A percentile compares a stretch with the other conserved stretches of the same genome.
Evolutionary conservation across 2,888 invertebrate species (phyloP).

Genomic region (Drosophila leonis): DNA sequence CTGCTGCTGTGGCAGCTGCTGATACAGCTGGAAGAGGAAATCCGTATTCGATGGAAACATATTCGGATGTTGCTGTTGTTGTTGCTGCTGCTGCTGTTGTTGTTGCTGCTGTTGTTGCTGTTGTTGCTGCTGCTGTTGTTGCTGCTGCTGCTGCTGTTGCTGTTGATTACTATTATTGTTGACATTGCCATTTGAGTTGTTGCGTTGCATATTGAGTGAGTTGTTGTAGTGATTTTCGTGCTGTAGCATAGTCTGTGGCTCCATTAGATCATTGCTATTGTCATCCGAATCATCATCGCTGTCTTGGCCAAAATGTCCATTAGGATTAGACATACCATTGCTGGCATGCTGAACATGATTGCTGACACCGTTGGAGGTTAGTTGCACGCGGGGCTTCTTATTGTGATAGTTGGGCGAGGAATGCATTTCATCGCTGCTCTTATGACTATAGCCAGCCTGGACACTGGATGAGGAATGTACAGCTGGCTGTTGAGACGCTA

Average conservation of each 20-base stretch:
- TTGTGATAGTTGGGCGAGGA: slow-evolving; percentile 78
- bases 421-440: slow-evolving; percentile 72
- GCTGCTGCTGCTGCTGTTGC: slow-evolving; percentile 51
- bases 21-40: slow-evolving; percentile 84
- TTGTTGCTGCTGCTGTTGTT: slow-evolving; percentile 54
- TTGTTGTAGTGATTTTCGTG: slow-evolving; percentile 70
- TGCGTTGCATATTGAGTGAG: slow-evolving; percentile 52
- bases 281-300: slow-evolving; percentile 83
- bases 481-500: slow-evolving; percentile 50
- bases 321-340: slow-evolving; percentile 51
- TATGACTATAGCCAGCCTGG: slow-evolving; percentile 51
- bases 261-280: slow-evolving; percentile 73
- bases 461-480: slow-evolving; percentile 74
- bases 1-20: slow-evolving; percentile 82
- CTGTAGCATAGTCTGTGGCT: slow-evolving; percentile 68
- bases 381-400: slow-evolving; percentile 83
- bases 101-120: slow-evolving; percentile 54
- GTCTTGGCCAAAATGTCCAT: slow-evolving; percentile 69
- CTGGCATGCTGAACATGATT: slow-evolving; percentile 46
- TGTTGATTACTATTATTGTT: slow-evolving; percentile 52
- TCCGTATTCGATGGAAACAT: slow-evolving; percentile 84
- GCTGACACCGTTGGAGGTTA: slow-evolving; percentile 49
- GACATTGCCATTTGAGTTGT: slow-evolving; percentile 32
- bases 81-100: slow-evolving; percentile 49
- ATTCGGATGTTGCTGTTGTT: slow-evolving; percentile 59